These are phyloP conservation scores for Tortricodes alternella DNA, from an alignment of 2,888 invertebrate genomes.

Conservation along the genomic window DNA sequence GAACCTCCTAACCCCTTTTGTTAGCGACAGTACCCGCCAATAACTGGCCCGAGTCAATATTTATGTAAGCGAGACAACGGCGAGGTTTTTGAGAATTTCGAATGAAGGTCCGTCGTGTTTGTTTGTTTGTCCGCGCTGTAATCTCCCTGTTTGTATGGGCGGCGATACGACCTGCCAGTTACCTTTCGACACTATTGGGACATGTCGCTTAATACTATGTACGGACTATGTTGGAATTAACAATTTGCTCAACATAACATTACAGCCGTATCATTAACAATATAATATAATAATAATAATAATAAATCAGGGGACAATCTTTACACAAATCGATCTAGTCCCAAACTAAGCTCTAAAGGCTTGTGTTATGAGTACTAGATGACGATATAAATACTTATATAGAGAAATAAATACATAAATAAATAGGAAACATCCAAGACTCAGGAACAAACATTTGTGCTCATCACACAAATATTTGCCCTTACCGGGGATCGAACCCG, in stretches of 20 bases:
- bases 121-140: conserved; percentile 61
- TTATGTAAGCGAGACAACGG: conserved; percentile 71
- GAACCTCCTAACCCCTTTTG: not conserved
- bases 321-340: too few species aligned
- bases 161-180: conserved; percentile 40
- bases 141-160: conserved; percentile 50
- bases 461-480: too few species aligned
- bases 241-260: not conserved
- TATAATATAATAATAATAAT: not conserved
- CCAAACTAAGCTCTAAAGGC: too few species aligned
- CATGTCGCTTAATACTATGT: too few species aligned
- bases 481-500: too few species aligned
- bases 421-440: too few species aligned
- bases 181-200: conserved; percentile 40
- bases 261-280: not conserved
- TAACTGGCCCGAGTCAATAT: conserved; percentile 77
- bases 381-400: too few species aligned
- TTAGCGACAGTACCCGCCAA: conserved; percentile 35
- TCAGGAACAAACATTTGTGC: too few species aligned
- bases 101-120: conserved; percentile 65
- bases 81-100: conserved; percentile 78
- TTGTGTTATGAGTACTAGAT: too few species aligned
- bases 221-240: not conserved
- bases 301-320: too few species aligned
- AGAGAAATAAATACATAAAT: too few species aligned